Evolutionary conservation across 2,888 invertebrate species (phyloP).

Genomic region (Drosophila fungiperda): DNA sequence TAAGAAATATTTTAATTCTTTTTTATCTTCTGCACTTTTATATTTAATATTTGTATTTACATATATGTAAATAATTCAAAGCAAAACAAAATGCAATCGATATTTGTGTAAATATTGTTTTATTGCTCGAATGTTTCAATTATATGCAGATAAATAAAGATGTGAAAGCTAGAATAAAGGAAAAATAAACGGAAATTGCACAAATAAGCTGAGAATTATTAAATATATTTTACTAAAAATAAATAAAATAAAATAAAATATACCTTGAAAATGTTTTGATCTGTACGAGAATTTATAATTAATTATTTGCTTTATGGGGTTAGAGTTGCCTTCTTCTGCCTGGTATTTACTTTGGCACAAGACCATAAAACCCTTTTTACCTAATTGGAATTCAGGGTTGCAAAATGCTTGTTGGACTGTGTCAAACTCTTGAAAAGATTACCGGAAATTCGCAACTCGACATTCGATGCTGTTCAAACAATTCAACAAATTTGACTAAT

Average conservation of each 20-base stretch:
- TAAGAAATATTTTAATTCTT: conserved; percentile 25
- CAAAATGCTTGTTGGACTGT: not conserved
- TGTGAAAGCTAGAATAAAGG: not conserved
- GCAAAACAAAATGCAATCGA: not conserved
- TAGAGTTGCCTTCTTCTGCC: too few relatives aligned
- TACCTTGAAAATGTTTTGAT: not conserved
- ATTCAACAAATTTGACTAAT: not conserved
- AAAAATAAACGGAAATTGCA: not conserved
- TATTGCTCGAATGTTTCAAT: not conserved
- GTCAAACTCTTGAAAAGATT: not conserved
- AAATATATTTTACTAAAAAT: not conserved
- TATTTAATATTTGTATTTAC: conserved; percentile 32
- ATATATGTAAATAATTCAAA: not conserved
- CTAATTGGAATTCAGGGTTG: not conserved
- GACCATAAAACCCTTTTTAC: not conserved
- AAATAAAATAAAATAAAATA: not conserved
- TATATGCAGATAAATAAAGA: not conserved
- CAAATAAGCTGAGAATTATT: not conserved
- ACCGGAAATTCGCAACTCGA: not conserved
- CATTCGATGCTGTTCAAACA: not conserved
- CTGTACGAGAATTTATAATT: not conserved
- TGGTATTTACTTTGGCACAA: too few relatives aligned
- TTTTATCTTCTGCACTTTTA: not conserved
- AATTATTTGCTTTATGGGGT: not conserved
- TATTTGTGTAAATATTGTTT: not conserved